phyloP scores from a whole-genome alignment of 2,888 invertebrate species.

The Himalopsyche anomala region DNA sequence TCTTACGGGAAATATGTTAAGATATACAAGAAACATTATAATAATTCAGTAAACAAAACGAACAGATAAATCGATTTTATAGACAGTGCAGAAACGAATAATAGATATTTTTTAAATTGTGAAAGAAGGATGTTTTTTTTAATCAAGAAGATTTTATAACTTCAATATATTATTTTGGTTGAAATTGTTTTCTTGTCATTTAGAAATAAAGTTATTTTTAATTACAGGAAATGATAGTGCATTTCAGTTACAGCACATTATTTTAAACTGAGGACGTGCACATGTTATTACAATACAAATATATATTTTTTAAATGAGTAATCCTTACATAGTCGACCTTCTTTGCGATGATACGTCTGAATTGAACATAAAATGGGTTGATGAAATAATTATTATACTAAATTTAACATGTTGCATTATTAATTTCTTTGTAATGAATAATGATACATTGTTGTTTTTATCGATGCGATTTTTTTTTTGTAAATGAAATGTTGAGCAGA shows the following conservation, averaged over 20 bases:
- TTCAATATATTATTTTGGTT: too few species aligned
- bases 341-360: background rate
- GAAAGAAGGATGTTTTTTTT: too few species aligned
- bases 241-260: background rate
- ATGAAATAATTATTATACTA: conserved; percentile 1
- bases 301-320: background rate
- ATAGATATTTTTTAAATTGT: too few species aligned
- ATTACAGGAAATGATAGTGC: too few species aligned
- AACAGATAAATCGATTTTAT: too few species aligned
- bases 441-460: conserved; percentile 25
- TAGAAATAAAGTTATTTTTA: too few species aligned
- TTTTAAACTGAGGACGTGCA: background rate
- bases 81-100: too few species aligned
- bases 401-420: background rate
- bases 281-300: background rate
- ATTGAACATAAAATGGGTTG: conserved; percentile 17
- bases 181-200: too few species aligned
- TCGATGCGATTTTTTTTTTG: conserved; percentile 6
- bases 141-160: too few species aligned
- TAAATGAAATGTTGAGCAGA: background rate
- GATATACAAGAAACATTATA: too few species aligned
- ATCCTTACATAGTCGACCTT: background rate
- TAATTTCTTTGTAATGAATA: conserved; percentile 9
- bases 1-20: too few species aligned
- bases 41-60: too few species aligned